Evolutionary conservation across 2,113 vertebrate species (phyloP).

Genomic region (Lutjanus erythropterus): DNA sequence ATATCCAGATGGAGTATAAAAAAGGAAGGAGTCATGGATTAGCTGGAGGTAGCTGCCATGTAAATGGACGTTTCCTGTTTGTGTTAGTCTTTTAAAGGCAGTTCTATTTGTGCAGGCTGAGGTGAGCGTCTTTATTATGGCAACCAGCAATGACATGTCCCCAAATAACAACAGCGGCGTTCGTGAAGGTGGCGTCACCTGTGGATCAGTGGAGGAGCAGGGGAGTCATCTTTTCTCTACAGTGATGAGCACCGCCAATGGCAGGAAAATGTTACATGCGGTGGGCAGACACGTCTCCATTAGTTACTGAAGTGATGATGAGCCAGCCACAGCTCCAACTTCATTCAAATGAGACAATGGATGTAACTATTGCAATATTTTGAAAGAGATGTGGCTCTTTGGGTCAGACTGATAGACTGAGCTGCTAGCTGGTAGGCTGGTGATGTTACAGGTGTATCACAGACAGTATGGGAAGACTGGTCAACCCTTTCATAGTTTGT

Average conservation of each 20-base stretch:
- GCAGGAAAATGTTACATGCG: not conserved
- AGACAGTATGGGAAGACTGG: not conserved
- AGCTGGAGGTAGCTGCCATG: constrained; percentile 64
- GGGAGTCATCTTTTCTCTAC: not conserved
- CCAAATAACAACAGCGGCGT: constrained; percentile 16
- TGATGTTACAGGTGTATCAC: not conserved
- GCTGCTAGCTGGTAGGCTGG: not conserved
- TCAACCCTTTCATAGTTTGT: too few species aligned
- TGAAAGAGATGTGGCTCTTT: not conserved
- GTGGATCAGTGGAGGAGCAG: not conserved
- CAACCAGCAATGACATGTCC: constrained; percentile 19
- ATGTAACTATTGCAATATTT: not conserved
- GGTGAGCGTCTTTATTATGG: constrained; percentile 37
- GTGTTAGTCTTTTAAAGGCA: constrained; percentile 50
- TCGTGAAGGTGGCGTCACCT: not conserved
- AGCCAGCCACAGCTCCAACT: not conserved
- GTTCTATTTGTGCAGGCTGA: constrained; percentile 23
- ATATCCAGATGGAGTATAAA: constrained; percentile 76
- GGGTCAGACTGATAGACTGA: not conserved
- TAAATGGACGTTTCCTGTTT: constrained; percentile 72
- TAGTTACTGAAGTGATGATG: not conserved
- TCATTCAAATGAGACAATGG: not conserved
- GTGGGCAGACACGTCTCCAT: not conserved
- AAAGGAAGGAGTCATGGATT: constrained; percentile 62
- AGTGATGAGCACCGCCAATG: not conserved